Conservation (phyloP, 2,888 invertebrate species). For the Listrodromus nycthemerus region DNA sequence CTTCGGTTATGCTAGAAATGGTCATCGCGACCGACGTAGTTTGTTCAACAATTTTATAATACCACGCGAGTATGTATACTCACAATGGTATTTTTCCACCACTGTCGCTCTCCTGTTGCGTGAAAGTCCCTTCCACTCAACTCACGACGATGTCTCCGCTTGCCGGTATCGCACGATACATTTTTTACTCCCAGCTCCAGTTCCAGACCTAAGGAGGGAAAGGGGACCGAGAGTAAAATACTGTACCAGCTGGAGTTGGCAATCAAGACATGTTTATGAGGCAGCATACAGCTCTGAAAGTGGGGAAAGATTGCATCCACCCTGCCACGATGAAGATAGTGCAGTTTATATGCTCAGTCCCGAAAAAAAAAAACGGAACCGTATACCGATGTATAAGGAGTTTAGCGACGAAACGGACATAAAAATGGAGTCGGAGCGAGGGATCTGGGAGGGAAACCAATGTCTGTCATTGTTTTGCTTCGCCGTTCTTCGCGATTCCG, state of each 20-base stretch:
- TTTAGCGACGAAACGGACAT: not conserved
- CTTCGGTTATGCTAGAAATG: not conserved
- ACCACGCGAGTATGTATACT: not conserved
- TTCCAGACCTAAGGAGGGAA: not conserved
- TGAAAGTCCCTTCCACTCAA: not conserved
- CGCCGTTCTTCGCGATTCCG: not conserved
- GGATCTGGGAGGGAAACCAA: not conserved
- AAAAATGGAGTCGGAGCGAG: not conserved
- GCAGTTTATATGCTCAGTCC: not conserved
- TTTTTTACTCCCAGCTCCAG: not conserved
- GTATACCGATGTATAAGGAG: not conserved
- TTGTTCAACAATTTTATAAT: not conserved
- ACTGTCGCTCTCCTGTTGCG: not conserved
- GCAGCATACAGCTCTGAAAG: slow-evolving; percentile 1
- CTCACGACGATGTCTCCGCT: not conserved
- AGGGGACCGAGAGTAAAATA: not conserved
- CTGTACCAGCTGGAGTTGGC: not conserved
- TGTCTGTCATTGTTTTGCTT: slow-evolving; percentile 13
- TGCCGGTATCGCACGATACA: not conserved
- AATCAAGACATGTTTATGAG: slow-evolving; percentile 26
- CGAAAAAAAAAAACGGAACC: not conserved
- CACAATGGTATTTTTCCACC: not conserved
- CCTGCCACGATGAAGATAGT: slow-evolving; percentile 1
- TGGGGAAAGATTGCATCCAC: slow-evolving; percentile 6
- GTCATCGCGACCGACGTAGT: not conserved